Conservation (phyloP, 1,140 invertebrate species). For the Anastatus disparis region DNA sequence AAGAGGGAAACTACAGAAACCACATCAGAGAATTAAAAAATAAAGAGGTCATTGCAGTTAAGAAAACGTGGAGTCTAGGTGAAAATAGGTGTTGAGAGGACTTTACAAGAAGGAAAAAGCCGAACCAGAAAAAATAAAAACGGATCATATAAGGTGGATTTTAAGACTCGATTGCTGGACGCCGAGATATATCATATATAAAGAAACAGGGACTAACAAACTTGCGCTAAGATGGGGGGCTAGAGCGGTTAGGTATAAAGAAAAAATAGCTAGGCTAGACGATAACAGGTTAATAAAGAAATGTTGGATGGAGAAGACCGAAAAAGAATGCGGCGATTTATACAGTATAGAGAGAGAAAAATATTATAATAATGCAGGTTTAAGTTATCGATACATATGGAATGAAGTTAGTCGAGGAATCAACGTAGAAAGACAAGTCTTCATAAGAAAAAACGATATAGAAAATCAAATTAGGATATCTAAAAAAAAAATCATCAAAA, state of each 20-base stretch:
- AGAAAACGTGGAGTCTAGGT: slow-evolving; percentile 29
- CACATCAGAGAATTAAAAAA: too few relatives aligned
- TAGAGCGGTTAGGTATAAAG: slow-evolving; percentile 21
- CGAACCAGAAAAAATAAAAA: slow-evolving; percentile 30
- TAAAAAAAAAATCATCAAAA: background rate
- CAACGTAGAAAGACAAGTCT: too few relatives aligned
- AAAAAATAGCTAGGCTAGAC: slow-evolving; percentile 11
- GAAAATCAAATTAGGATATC: background rate
- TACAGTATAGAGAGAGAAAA: background rate
- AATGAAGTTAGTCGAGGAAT: background rate
- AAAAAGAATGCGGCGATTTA: background rate
- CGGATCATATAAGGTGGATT: slow-evolving; percentile 30
- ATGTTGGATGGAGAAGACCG: background rate
- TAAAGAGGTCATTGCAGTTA: slow-evolving; percentile 28
- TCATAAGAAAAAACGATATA: too few relatives aligned
- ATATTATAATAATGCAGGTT: background rate
- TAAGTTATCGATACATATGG: background rate
- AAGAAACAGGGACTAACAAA: slow-evolving; percentile 20
- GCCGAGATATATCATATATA: too few relatives aligned
- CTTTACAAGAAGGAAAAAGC: slow-evolving; percentile 1
- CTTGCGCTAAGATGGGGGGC: slow-evolving; percentile 6
- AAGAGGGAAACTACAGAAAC: slow-evolving; percentile 12
- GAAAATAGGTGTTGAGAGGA: too few relatives aligned
- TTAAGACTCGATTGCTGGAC: slow-evolving; percentile 39
- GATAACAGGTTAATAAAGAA: slow-evolving; percentile 11